Percentiles rank a stretch among this genome's conserved stretches.
Conservation (phyloP, 2,797 vertebrate genomes). For the Liparis tanakae region DNA sequence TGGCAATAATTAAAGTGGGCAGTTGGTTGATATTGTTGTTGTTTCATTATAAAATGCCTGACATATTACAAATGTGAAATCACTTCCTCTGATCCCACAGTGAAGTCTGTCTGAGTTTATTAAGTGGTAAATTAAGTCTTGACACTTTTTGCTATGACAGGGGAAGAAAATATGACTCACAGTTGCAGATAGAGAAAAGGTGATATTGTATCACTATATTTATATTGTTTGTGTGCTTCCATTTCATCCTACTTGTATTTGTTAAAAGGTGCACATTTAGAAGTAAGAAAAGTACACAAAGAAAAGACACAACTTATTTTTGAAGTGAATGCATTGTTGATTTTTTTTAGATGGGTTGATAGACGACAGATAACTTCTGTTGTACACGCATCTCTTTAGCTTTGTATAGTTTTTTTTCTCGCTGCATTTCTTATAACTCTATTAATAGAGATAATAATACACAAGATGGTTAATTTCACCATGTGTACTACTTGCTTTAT, state of each 20-base stretch:
- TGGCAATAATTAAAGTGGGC: neutral
- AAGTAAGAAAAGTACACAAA: neutral
- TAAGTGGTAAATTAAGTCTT: neutral
- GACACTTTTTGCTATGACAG: neutral
- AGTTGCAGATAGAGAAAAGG: neutral
- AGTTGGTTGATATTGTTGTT: neutral
- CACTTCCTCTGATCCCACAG: neutral
- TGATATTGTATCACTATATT: neutral
- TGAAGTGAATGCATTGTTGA: neutral
- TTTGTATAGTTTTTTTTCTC: neutral
- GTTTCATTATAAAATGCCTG: neutral
- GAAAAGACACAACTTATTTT: neutral
- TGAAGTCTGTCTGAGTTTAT: neutral
- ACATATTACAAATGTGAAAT: neutral
- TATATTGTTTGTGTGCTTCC: neutral
- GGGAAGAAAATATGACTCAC: neutral
- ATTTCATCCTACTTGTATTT: neutral
- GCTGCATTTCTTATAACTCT: neutral
- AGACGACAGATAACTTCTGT: neutral
- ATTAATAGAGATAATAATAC: neutral
- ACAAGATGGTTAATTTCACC: neutral
- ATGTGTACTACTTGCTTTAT: neutral
- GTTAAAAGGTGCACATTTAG: neutral
- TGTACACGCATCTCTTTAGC: too few species aligned
- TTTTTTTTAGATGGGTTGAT: neutral